Evolutionary conservation across 2,888 invertebrate genomes (phyloP).

Genomic region (Atherix ibis): DNA sequence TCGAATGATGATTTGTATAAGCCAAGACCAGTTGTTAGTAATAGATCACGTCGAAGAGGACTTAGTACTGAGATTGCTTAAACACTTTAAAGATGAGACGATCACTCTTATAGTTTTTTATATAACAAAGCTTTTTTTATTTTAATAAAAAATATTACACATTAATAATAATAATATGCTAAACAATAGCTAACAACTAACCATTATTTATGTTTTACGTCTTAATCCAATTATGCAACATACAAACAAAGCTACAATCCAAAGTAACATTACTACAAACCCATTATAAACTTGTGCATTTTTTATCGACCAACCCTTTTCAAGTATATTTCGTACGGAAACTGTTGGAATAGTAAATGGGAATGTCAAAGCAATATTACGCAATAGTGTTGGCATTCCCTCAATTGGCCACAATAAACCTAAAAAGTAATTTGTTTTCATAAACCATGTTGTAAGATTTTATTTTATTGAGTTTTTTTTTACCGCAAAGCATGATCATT

Average conservation of each 20-base stretch:
- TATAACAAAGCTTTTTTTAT: no score
- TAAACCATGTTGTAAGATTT: neutral
- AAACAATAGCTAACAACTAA: constrained; percentile 1
- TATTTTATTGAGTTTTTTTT: no score
- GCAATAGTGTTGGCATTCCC: constrained; percentile 45
- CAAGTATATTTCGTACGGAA: constrained; percentile 58
- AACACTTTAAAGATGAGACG: no score
- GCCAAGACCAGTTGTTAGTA: constrained; percentile 43
- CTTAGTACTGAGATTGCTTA: neutral
- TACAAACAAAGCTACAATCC: constrained; percentile 43
- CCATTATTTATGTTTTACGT: constrained; percentile 27
- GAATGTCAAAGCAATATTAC: constrained; percentile 44
- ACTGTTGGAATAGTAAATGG: constrained; percentile 70
- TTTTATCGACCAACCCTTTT: constrained; percentile 54
- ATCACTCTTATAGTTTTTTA: no score
- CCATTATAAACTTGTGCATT: constrained; percentile 58
- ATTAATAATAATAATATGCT: no score
- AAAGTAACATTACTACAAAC: constrained; percentile 46
- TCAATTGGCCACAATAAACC: constrained; percentile 53
- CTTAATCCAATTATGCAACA: constrained; percentile 40
- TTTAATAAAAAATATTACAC: no score
- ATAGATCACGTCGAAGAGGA: constrained; percentile 33
- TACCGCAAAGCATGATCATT: constrained; percentile 72
- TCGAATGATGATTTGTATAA: constrained; percentile 56
- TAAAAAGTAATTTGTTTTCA: constrained; percentile 16